Base-by-base conservation (phyloP, 2,797 vertebrate species). In the Neosilurus mollespiculum region DNA sequence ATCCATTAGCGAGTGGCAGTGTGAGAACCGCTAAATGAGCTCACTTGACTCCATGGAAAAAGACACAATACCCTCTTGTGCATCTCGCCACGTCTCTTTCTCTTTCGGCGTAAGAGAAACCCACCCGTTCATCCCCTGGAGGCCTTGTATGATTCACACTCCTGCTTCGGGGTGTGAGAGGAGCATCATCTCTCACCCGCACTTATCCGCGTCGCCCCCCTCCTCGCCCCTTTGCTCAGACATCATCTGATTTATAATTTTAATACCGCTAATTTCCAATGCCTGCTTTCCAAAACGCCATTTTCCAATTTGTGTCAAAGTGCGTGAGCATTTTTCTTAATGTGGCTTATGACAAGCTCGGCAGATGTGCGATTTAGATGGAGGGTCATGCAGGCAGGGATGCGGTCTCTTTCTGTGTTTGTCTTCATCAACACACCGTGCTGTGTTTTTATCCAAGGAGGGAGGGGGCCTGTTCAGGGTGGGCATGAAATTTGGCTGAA, bases 291-390 rank as follows among this genome's bases (percentile, higher is more conserved):
- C 92, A 94, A 12, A 96, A 95, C 94, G 94, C 95, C 95, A 96
- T 96, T 96, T 96, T 96, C 95, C 95, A 96, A 96, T 96, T 96
- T 96, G 94, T 94, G 96, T 96, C 95, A 96, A 95, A 95, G 92
- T 84, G 91, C 89, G 93, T 93, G 93, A 94, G 94, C 92, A 95
- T 96, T 96, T 96, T 94, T 96, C 96, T 96, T 96, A 96, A 96
- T 96, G 94, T 91, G 93, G 94, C 93, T 96, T 96, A 96, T 96
- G 95, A 95, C 94, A 94, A 94, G 94, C 94, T 91, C 77, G 93
- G 92, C 90, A 91, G 93, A 95, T 95, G 93, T 93, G 93, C 95
- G 93, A 96, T 95, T 95, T 95, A 96, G 94, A 96, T 94, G 87
- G 93, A 93, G 92, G 91, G 92, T 92, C 92, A 89, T 93, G 93